Base-by-base conservation (phyloP, 2,113 vertebrate species). In the Clarias gariepinus region DNA sequence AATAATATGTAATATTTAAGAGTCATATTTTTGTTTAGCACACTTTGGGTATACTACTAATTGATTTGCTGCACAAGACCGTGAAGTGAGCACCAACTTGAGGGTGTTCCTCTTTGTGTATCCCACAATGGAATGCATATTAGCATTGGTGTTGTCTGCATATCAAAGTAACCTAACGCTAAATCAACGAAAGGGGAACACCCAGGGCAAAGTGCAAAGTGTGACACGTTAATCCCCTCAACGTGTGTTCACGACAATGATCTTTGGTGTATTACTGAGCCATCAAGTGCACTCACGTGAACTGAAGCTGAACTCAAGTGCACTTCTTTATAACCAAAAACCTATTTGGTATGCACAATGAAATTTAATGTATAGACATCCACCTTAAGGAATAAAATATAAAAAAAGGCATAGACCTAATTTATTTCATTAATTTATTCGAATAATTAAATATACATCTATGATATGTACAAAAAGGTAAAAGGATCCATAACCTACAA, bases 141-240 rank as follows among this genome's bases (percentile, higher is more conserved):
- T 84, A 69, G 47, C 36, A n/a, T 33, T 66, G 47, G 19, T 36
- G 57, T 36, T 52, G 87, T 66, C 63, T 47, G 84, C 89, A 89
- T 81, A 83, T 90, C 86, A 89, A 90, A 90, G 87, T 85, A 57
- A 47, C 25, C 66, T 52, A 47, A 23, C 11, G 23, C 12, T 52
- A 90, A 90, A 47, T 92, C 90, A 91, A 74, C 85, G 52, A 63
- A 76, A 90, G 86, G 91, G 91, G 90, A 90, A 90, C 91, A 92
- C 88, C 91, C 90, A 13, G 74, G 68, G 36, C 53, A 52, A 90
- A 88, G 93, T 88, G 92, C 86, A 82, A 93, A 84, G 61, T 85
- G 90, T 85, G 47, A 85, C 90, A 86, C 89, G 91, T 88, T 94
- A 93, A 95, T 93, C 92, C 91, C 69, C 87, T 88, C 79, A 90